Base-by-base conservation (phyloP, 2,888 invertebrate genomes). In the Cephonodes hylas region DNA sequence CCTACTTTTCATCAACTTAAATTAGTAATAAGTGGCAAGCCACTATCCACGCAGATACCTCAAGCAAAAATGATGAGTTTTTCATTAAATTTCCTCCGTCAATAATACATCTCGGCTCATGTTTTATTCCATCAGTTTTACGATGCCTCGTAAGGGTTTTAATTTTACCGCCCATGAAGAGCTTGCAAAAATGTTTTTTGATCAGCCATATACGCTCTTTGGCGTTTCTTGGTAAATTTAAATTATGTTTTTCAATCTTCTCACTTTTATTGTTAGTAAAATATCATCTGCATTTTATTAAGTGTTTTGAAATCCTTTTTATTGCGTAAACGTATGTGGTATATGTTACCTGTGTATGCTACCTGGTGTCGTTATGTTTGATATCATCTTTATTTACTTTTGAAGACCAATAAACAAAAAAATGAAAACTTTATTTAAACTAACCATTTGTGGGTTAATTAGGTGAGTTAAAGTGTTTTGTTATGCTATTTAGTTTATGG, bases 81-180 rank as follows among this genome's bases (percentile, higher is more conserved):
- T 22, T 4, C 20, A n/a, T 38, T 45, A 15, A 53, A 27, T 4
- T 31, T 18, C 18, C 1, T 15, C 25, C 6, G 27, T 48, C 48
- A 53, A 53, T 53, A 53, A 27, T 48, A 48, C 8, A 3, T 53
- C 27, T 53, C 4, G 5, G 31, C 18, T 53, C 53, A 53, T 53
- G 53, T 53, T 53, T 48, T 53, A 53, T 53, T 53, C 53, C 31
- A 53, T 53, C 53, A 31, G 31, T 27, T 53, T 53, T 48, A 31
- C 27, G 27, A 18, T 7, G 18, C 53, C 18, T 31, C 53, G 53
- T 31, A 10, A 18, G 31, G 27, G 31, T 53, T 53, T 53, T 53
- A 53, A 53, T 31, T 53, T 53, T 53, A 31, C 31, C 31, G 53
- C 53, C 53, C 53, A 31, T 53, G 53, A 53, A 53, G 31, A 27